These are phyloP conservation scores for Diorhabda carinulata DNA, from an alignment of 1,140 invertebrate species.

Conservation along the genomic window DNA sequence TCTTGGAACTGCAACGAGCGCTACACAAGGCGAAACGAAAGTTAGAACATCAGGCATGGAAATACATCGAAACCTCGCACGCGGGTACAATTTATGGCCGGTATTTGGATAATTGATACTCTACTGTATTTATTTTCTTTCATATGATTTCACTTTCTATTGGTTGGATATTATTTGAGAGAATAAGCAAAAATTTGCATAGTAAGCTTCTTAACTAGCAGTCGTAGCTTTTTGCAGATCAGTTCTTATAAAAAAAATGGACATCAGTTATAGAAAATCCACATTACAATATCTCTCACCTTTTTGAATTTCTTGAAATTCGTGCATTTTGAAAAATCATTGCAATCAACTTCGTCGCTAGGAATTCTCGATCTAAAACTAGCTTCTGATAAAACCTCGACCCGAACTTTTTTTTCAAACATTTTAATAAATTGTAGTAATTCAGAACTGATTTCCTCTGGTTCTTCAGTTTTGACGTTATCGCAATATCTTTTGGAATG, in stretches of 20 bases:
- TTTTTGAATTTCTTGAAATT: conserved; percentile 31
- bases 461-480: background rate
- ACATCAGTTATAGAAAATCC: background rate
- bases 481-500: conserved; percentile 13
- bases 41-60: background rate
- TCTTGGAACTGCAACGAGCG: background rate
- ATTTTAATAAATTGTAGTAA: conserved; percentile 16
- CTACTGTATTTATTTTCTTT: background rate
- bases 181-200: background rate
- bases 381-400: conserved; percentile 9
- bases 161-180: background rate
- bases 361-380: background rate
- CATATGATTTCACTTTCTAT: background rate
- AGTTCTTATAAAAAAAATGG: background rate
- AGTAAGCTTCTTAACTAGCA: background rate
- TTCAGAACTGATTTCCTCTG: conserved; percentile 20
- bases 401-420: conserved; percentile 20
- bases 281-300: conserved; percentile 7
- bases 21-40: background rate
- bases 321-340: background rate
- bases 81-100: background rate
- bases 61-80: background rate
- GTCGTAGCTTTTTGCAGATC: background rate
- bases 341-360: conserved; percentile 6
- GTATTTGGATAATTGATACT: background rate